Evolutionary conservation across 2,797 vertebrate species (phyloP).

Genomic region (Hozukius guyotensis): DNA sequence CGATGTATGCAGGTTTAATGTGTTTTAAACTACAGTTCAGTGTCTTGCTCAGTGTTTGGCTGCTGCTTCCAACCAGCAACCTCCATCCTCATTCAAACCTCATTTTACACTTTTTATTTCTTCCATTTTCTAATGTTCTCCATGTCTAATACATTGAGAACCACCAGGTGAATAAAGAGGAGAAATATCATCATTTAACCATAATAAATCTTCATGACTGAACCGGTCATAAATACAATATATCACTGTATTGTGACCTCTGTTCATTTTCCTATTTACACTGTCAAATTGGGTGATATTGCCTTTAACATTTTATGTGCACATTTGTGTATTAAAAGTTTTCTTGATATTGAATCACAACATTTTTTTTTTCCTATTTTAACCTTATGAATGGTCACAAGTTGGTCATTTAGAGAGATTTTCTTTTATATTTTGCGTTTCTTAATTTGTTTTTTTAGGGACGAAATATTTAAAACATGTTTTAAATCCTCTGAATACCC

Average conservation of each 20-base stretch:
- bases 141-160: neutral
- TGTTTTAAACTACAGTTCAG: neutral
- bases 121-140: neutral
- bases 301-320: neutral
- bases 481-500: too few relatives aligned
- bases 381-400: too few relatives aligned
- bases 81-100: neutral
- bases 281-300: neutral
- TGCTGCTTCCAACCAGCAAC: neutral
- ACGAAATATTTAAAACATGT: fast-evolving
- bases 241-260: neutral
- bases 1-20: neutral
- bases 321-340: neutral
- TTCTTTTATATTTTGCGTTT: too few relatives aligned
- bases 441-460: too few relatives aligned
- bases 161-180: neutral
- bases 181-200: neutral
- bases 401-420: too few relatives aligned
- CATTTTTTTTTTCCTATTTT: too few relatives aligned
- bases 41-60: neutral
- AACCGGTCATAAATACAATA: neutral
- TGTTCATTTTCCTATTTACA: neutral
- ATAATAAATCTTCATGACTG: too few relatives aligned
- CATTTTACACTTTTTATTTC: neutral
- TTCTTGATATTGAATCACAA: too few relatives aligned